Evolutionary conservation across 2,888 invertebrate genomes (phyloP), one percentile per base, ranked within the genome.

Genomic region (Spilarctia lutea): DNA sequence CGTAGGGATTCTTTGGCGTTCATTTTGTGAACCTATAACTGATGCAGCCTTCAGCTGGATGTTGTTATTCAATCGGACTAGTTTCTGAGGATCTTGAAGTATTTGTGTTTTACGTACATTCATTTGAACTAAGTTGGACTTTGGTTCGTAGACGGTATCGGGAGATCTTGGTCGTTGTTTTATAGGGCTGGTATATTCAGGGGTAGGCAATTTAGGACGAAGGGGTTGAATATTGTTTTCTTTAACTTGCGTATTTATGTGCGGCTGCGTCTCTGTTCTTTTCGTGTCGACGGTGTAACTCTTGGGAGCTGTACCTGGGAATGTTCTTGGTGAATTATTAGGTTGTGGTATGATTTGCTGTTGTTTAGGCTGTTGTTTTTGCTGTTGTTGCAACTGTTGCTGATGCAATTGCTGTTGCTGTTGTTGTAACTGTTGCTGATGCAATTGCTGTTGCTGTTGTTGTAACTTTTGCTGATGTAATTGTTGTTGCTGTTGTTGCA

Each of bases 61-160:
- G 65, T 86, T 88, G 39, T 80, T 86, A 65, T 86, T 89, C 48
- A 86, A 45, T 69, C 81, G 83, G 0, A 87, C 72, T 68, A 84
- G 75, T 80, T 85, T 89, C 73, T 87, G 89, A 2, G 85, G 81
- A 18, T 85, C 88, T 11, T 83, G 73, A 0, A 86, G 77, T 30
- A 89, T 76, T 72, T 87, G 87, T 7, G 78, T 82, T 74, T 89
- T 89, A 24, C 82, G 87, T 18, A 86, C 79, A 65, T 91, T 91
- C 33, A 89, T 79, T 77, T 87, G 85, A 7, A 88, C 77, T 24
- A 71, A 48, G 68, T 81, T 87, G 4, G 82, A 73, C 74, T 88
- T 89, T 30, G 78, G 78, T 7, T 87, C 86, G n/a, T 68, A 80
- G 11, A n/a, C 13, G 16, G 63, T 27, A 11, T 78, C 72, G 24